These are phyloP conservation scores for Chaetodon trifasciatus DNA, from an alignment of 2,797 vertebrate species.

Conservation along the genomic window DNA sequence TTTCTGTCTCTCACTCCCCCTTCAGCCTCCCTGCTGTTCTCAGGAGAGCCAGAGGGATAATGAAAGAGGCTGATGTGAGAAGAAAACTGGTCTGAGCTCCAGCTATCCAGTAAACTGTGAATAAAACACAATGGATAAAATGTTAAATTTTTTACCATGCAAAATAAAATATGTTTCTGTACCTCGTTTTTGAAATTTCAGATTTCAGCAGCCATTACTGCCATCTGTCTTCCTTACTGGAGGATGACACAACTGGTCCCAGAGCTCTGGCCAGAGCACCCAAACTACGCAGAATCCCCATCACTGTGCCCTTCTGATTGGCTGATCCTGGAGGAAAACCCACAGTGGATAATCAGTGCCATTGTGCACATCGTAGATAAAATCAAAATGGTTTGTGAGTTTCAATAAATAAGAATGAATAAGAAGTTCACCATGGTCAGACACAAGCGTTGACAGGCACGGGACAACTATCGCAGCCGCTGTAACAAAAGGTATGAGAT, in stretches of 20 bases:
- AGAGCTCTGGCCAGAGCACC: slow-evolving; percentile 93
- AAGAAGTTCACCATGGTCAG: slow-evolving; percentile 88
- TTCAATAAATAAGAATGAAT: not conserved
- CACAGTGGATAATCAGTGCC: slow-evolving; percentile 13
- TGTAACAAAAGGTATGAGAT: slow-evolving; percentile 67
- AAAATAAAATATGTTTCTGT: not conserved
- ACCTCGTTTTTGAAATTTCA: not conserved
- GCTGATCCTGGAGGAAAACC: slow-evolving; percentile 85
- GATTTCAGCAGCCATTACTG: not conserved
- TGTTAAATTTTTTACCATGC: not conserved
- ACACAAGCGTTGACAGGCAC: slow-evolving; percentile 93
- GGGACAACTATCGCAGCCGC: slow-evolving; percentile 96
- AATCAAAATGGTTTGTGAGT: not conserved
- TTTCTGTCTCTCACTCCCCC: slow-evolving; percentile 70
- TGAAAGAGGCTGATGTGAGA: slow-evolving; percentile 85
- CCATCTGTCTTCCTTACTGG: slow-evolving; percentile 81
- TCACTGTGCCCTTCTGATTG: slow-evolving; percentile 93
- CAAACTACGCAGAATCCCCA: slow-evolving; percentile 96
- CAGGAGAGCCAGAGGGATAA: slow-evolving; percentile 90
- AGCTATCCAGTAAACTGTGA: slow-evolving; percentile 91
- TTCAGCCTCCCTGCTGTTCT: slow-evolving; percentile 73
- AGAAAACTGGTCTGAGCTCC: slow-evolving; percentile 92
- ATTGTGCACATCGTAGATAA: not conserved
- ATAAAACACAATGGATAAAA: slow-evolving; percentile 22
- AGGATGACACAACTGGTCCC: slow-evolving; percentile 91